Percentiles rank a stretch among this genome's conserved stretches.
Evolutionary conservation across 2,113 vertebrate genomes (phyloP).

Genomic region (Misgurnus mizolepis): DNA sequence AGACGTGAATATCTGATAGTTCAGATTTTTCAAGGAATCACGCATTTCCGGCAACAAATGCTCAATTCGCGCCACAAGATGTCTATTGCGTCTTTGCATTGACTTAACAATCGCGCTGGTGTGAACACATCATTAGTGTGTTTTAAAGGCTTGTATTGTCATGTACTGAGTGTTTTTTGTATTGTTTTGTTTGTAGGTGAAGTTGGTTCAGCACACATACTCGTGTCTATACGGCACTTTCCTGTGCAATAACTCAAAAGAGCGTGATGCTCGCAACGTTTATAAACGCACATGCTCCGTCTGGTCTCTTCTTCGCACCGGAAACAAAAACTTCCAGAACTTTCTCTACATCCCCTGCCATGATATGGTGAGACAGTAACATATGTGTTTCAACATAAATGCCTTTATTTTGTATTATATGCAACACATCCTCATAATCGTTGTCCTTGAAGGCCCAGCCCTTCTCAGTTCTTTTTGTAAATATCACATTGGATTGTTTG

Average conservation of each 20-base stretch:
- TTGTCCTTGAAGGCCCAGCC: not conserved
- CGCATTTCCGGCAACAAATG: too few species aligned
- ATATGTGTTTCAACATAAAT: not conserved
- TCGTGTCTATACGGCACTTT: slow-evolving; percentile 98
- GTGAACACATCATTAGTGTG: not conserved
- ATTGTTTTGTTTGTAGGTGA: slow-evolving; percentile 78
- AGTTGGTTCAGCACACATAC: slow-evolving; percentile 97
- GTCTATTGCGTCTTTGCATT: too few species aligned
- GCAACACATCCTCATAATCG: not conserved
- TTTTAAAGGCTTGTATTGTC: not conserved
- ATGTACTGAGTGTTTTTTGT: not conserved
- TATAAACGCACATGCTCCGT: slow-evolving; percentile 94
- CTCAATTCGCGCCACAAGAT: too few species aligned
- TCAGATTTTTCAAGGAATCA: too few species aligned
- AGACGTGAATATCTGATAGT: too few species aligned
- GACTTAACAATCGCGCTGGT: too few species aligned
- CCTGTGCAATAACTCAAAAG: slow-evolving; percentile 92
- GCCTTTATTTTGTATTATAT: not conserved
- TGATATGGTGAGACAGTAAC: slow-evolving; percentile 80
- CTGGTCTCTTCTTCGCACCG: slow-evolving; percentile 92
- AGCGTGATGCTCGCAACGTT: slow-evolving; percentile 90
- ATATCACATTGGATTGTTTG: too few species aligned
- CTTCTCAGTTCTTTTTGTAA: too few species aligned
- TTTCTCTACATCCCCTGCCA: slow-evolving; percentile 93
- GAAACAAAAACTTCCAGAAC: slow-evolving; percentile 99